Percentiles rank a stretch among this genome's conserved stretches.
Conservation (phyloP, 2,888 invertebrate genomes). For the Rhodophaea formosa region DNA sequence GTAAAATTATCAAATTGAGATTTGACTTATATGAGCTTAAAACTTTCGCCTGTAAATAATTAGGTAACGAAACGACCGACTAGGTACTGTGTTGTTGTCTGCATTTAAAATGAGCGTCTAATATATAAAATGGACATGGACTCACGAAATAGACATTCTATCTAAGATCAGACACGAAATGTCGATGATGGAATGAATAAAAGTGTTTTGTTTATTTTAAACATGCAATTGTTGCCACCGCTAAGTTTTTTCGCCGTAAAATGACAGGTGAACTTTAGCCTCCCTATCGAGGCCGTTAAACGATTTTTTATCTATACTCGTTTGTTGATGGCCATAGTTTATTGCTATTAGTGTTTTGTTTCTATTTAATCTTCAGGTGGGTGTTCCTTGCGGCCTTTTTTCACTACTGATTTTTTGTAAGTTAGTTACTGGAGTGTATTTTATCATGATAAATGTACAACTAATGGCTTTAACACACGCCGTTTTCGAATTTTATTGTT, state of each 20-base stretch:
- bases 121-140: too few relatives aligned
- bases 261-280: constrained; percentile 26
- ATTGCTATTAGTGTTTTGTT: constrained; percentile 35
- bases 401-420: constrained; percentile 26
- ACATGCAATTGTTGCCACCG: neutral
- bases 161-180: neutral
- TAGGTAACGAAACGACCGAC: too few relatives aligned
- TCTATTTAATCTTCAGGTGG: constrained; percentile 27
- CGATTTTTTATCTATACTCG: constrained; percentile 26
- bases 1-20: too few relatives aligned
- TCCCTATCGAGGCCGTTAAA: constrained; percentile 15
- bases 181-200: neutral
- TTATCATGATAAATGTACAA: constrained; percentile 24
- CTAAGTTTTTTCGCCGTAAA: constrained; percentile 13
- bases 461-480: constrained; percentile 25
- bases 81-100: too few relatives aligned
- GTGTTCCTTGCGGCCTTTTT: constrained; percentile 26
- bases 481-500: constrained; percentile 19
- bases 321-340: constrained; percentile 32
- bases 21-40: too few relatives aligned
- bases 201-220: constrained; percentile 7
- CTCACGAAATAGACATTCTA: too few relatives aligned
- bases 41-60: too few relatives aligned
- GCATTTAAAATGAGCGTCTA: too few relatives aligned
- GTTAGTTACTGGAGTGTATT: constrained; percentile 21